phyloP scores from a whole-genome alignment of 2,113 vertebrate species.

The Tachycineta bicolor region DNA sequence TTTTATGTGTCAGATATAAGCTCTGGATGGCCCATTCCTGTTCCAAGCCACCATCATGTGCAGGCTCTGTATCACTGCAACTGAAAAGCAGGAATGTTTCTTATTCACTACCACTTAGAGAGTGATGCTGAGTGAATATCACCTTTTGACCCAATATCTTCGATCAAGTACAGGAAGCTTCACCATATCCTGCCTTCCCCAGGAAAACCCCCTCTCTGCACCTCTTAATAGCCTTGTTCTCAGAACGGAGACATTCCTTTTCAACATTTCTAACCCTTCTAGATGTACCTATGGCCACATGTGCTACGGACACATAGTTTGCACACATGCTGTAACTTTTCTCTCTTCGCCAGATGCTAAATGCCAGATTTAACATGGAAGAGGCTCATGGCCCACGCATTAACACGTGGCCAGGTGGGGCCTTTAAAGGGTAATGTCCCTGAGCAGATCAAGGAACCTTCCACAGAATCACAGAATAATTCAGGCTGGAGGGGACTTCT shows the following conservation, averaged over 20 bases:
- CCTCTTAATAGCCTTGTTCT: not conserved
- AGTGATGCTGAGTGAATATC: not conserved
- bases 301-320: not conserved
- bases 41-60: not conserved
- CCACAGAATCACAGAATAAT: not conserved
- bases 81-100: not conserved
- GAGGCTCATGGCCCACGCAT: not conserved
- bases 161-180: not conserved
- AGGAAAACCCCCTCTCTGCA: not conserved
- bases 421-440: not conserved
- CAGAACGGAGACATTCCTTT: not conserved
- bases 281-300: not conserved
- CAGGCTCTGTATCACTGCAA: not conserved
- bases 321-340: not conserved
- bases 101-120: not conserved
- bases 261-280: not conserved
- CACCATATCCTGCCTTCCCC: not conserved
- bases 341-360: not conserved
- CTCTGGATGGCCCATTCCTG: not conserved
- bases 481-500: not conserved
- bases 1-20: conserved; percentile 3
- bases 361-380: not conserved
- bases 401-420: not conserved
- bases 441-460: not conserved
- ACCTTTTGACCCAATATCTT: not conserved